A percentile compares a stretch with the other conserved stretches of the same genome.
Conservation (phyloP, 1,140 invertebrate species). For the Cephus cinctus region DNA sequence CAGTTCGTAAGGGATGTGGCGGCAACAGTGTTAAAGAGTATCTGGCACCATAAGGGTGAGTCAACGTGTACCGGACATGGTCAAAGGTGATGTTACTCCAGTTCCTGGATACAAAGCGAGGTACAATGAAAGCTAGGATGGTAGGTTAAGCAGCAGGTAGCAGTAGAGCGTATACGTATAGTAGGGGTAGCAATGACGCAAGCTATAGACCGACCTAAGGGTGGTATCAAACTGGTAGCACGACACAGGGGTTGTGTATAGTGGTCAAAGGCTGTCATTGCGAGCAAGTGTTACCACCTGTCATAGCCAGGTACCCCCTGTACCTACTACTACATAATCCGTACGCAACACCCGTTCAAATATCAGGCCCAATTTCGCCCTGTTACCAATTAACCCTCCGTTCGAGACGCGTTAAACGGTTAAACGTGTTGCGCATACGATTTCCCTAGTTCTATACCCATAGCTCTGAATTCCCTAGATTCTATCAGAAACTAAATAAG, state of each 20-base stretch:
- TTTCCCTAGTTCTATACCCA: too few relatives aligned
- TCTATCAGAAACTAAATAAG: too few relatives aligned
- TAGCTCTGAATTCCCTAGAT: too few relatives aligned
- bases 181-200: not conserved
- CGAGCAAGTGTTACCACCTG: slow-evolving; percentile 13
- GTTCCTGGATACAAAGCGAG: slow-evolving; percentile 25
- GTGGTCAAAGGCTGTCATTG: slow-evolving; percentile 16
- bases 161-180: not conserved
- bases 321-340: not conserved
- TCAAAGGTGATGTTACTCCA: slow-evolving; percentile 26
- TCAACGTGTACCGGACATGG: slow-evolving; percentile 23
- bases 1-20: too few relatives aligned
- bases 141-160: slow-evolving; percentile 11
- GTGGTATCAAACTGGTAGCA: slow-evolving; percentile 5
- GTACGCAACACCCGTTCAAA: not conserved
- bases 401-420: too few relatives aligned
- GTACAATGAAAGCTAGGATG: slow-evolving; percentile 24
- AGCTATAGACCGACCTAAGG: not conserved
- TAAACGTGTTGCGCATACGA: too few relatives aligned
- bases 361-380: not conserved
- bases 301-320: slow-evolving; percentile 6
- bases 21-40: too few relatives aligned
- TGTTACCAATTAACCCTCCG: too few relatives aligned
- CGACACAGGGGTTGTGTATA: slow-evolving; percentile 3
- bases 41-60: too few relatives aligned